phyloP scores from a whole-genome alignment of 2,888 invertebrate species.

The Chymomyza fuscimana region DNA sequence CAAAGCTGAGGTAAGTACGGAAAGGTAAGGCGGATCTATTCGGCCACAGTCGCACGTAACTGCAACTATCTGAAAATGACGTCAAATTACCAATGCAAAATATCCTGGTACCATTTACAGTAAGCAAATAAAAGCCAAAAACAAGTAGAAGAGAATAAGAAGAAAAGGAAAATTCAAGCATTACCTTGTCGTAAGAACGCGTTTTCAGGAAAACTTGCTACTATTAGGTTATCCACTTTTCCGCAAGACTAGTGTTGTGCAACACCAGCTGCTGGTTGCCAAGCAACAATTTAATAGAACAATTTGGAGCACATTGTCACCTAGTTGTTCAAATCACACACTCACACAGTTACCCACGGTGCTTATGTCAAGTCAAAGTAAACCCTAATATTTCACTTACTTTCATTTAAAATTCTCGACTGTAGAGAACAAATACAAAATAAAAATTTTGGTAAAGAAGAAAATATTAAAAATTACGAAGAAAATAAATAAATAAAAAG shows the following conservation, averaged over 20 bases:
- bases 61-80: conserved; percentile 72
- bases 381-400: too few relatives aligned
- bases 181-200: conserved; percentile 33
- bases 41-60: conserved; percentile 46
- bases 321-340: conserved; percentile 14
- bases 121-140: conserved; percentile 44
- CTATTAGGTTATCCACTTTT: background rate
- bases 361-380: too few relatives aligned
- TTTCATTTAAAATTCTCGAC: too few relatives aligned
- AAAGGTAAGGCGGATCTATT: background rate
- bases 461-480: background rate
- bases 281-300: conserved; percentile 10
- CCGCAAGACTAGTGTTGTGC: conserved; percentile 40
- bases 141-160: conserved; percentile 5
- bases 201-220: conserved; percentile 43
- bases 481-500: background rate
- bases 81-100: conserved; percentile 71
- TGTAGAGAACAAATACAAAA: too few relatives aligned
- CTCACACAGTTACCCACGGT: background rate
- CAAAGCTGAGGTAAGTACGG: background rate
- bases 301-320: conserved; percentile 59
- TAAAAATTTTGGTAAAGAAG: too few relatives aligned
- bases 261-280: conserved; percentile 52
- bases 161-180: conserved; percentile 66
- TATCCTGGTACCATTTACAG: conserved; percentile 68